phyloP scores from a whole-genome alignment of 2,797 vertebrate genomes.

The Borostomias antarcticus region DNA sequence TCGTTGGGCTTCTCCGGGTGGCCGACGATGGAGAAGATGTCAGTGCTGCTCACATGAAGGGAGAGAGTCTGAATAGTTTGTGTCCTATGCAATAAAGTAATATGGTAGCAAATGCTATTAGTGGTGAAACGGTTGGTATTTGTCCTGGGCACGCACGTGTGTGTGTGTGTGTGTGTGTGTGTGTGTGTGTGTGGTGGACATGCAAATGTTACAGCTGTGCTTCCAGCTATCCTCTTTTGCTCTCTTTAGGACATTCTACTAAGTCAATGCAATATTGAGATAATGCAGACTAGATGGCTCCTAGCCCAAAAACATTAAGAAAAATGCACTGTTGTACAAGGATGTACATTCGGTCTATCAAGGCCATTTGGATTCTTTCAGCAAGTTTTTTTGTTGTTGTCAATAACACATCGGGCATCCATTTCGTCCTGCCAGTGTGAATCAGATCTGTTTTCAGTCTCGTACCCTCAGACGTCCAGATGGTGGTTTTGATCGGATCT shows the following conservation, averaged over 20 bases:
- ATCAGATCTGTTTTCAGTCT: slow-evolving; percentile 19
- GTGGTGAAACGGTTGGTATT: background rate
- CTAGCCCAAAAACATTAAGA: background rate
- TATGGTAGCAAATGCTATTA: slow-evolving; percentile 5
- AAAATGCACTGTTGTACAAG: background rate
- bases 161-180: background rate
- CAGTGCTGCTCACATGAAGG: slow-evolving; percentile 20
- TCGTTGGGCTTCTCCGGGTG: slow-evolving; percentile 16
- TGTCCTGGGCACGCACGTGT: background rate
- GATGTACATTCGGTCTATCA: too few relatives aligned
- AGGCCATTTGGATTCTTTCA: background rate
- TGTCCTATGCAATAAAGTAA: slow-evolving; percentile 14
- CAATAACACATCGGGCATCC: too few relatives aligned
- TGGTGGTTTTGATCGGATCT: slow-evolving; percentile 20
- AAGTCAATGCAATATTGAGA: too few relatives aligned
- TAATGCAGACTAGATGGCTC: background rate
- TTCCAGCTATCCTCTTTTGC: too few relatives aligned
- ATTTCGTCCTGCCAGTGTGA: background rate
- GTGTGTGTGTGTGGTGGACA: background rate
- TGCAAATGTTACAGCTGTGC: too few relatives aligned
- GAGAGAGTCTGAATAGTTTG: slow-evolving; percentile 18
- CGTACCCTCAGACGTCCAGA: background rate
- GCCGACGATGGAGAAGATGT: slow-evolving; percentile 22
- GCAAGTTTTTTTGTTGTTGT: too few relatives aligned
- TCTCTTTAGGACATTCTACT: too few relatives aligned